These are phyloP conservation scores for Entomyzon cyanotis DNA, from an alignment of 2,113 vertebrate genomes.

Conservation along the genomic window DNA sequence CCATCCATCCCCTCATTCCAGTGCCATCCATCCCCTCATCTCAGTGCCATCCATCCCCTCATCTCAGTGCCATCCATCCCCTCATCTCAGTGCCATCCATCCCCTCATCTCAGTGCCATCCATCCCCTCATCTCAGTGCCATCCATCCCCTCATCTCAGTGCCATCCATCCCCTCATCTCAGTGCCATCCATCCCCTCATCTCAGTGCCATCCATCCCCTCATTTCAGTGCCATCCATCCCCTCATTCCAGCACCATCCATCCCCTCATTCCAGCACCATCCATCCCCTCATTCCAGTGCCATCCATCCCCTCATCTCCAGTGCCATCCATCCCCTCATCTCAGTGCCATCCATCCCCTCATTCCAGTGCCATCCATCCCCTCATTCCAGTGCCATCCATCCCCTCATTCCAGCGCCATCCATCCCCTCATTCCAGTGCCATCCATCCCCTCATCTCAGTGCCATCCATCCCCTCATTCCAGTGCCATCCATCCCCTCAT, in stretches of 20 bases:
- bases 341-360: neutral
- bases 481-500: neutral
- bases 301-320: neutral
- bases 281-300: too few relatives aligned
- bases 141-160: too few relatives aligned
- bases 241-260: too few relatives aligned
- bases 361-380: neutral
- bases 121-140: neutral
- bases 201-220: neutral
- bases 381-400: neutral
- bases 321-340: too few relatives aligned
- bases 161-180: neutral
- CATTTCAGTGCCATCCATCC: neutral
- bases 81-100: neutral
- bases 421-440: neutral
- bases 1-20: too few relatives aligned
- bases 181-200: too few relatives aligned
- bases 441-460: too few relatives aligned
- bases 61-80: neutral
- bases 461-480: neutral
- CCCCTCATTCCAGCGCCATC: neutral
- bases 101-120: neutral
- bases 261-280: neutral
- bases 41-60: neutral
- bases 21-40: neutral